phyloP scores from a whole-genome alignment of 2,888 invertebrate genomes.

The Chrysina gloriosa region DNA sequence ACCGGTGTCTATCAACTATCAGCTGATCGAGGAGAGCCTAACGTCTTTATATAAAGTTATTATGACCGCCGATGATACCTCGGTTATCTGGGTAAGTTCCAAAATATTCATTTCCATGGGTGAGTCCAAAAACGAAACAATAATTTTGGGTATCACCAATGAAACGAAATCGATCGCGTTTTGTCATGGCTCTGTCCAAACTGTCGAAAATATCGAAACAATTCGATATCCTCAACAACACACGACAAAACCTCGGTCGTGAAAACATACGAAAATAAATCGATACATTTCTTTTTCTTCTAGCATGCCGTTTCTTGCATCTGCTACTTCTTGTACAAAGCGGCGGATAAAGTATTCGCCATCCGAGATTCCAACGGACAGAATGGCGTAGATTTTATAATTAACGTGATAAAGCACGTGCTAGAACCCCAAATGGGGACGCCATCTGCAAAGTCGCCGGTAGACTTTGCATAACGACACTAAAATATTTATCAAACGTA shows the following conservation, averaged over 20 bases:
- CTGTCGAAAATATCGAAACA: background rate
- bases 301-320: constrained; percentile 46
- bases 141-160: too few relatives aligned
- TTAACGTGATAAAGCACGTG: constrained; percentile 45
- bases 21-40: constrained; percentile 44
- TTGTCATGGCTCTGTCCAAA: too few relatives aligned
- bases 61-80: constrained; percentile 42
- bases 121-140: too few relatives aligned
- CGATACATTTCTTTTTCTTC: constrained; percentile 28
- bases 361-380: constrained; percentile 44
- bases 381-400: constrained; percentile 46
- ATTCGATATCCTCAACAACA: too few relatives aligned
- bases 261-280: too few relatives aligned
- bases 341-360: constrained; percentile 39
- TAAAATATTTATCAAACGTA: constrained; percentile 43
- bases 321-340: constrained; percentile 44
- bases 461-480: constrained; percentile 46
- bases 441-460: constrained; percentile 44
- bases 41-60: constrained; percentile 44
- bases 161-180: too few relatives aligned
- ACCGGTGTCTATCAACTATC: constrained; percentile 42
- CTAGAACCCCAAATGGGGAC: constrained; percentile 46
- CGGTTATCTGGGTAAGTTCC: constrained; percentile 42
- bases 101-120: too few relatives aligned
- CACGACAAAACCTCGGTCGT: too few relatives aligned